Evolutionary conservation across 2,113 vertebrate species (phyloP).

Genomic region (Grus americana): DNA sequence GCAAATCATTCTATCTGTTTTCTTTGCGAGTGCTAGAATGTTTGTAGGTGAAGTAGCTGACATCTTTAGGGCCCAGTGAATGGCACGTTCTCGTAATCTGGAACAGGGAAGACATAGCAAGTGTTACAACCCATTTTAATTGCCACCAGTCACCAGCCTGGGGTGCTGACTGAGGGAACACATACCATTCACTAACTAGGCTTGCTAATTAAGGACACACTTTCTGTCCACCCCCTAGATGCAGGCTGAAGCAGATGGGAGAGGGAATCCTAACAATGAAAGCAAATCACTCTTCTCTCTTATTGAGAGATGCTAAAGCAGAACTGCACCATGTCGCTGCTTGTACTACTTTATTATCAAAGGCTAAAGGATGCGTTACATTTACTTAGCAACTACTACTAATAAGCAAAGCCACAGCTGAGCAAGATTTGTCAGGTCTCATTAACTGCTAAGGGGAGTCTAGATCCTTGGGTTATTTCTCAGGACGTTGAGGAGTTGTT

Average conservation of each 20-base stretch:
- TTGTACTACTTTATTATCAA: neutral
- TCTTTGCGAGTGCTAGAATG: neutral
- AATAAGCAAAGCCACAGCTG: neutral
- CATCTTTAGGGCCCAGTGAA: neutral
- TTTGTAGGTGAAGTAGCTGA: neutral
- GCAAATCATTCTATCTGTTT: neutral
- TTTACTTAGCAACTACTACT: neutral
- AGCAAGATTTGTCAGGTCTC: neutral
- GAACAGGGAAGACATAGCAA: neutral
- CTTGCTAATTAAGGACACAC: neutral
- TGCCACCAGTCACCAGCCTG: neutral
- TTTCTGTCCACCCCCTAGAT: neutral
- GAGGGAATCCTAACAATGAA: neutral
- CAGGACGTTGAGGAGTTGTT: neutral
- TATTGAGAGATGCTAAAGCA: neutral
- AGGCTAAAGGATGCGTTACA: neutral
- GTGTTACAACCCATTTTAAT: neutral
- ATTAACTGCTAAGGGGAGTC: neutral
- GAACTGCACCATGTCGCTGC: neutral
- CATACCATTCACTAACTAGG: neutral
- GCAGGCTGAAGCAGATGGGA: neutral
- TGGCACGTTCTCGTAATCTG: neutral
- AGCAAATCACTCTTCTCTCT: neutral
- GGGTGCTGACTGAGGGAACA: neutral
- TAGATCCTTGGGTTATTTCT: neutral